phyloP scores from a whole-genome alignment of 2,113 vertebrate species.

The Alethe diademata region DNA sequence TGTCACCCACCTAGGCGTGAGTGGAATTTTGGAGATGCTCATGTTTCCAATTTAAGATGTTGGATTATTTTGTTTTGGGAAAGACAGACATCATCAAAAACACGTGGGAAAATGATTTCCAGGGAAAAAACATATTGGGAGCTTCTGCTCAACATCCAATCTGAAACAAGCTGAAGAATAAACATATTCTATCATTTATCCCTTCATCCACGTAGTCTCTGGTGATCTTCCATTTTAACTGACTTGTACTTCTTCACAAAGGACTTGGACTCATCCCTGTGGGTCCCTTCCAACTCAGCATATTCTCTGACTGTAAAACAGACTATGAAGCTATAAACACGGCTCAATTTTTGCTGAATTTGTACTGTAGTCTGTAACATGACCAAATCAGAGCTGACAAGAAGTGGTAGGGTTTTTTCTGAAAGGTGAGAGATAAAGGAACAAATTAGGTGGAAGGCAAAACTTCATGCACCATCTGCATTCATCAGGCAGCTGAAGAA shows the following conservation, averaged over 20 bases:
- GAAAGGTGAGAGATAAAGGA: not conserved
- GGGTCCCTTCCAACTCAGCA: not conserved
- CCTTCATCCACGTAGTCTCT: not conserved
- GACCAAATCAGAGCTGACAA: not conserved
- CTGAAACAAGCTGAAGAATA: not conserved
- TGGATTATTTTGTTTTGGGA: not conserved
- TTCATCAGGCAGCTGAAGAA: not conserved
- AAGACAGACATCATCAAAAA: not conserved
- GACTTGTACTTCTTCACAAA: not conserved
- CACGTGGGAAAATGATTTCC: not conserved
- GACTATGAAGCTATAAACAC: not conserved
- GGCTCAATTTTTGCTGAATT: not conserved
- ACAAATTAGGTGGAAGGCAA: not conserved
- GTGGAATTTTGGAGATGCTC: not conserved
- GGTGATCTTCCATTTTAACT: not conserved
- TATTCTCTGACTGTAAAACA: not conserved
- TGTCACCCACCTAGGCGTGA: not conserved
- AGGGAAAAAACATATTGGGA: not conserved
- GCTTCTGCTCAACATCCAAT: not conserved
- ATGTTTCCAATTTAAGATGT: not conserved
- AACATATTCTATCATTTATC: not conserved
- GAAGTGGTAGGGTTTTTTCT: not conserved
- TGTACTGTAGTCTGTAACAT: not conserved
- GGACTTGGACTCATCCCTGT: not conserved
- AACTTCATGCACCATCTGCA: not conserved